phyloP scores from a whole-genome alignment of 2,113 vertebrate genomes.

The Amphiprion ocellaris region DNA sequence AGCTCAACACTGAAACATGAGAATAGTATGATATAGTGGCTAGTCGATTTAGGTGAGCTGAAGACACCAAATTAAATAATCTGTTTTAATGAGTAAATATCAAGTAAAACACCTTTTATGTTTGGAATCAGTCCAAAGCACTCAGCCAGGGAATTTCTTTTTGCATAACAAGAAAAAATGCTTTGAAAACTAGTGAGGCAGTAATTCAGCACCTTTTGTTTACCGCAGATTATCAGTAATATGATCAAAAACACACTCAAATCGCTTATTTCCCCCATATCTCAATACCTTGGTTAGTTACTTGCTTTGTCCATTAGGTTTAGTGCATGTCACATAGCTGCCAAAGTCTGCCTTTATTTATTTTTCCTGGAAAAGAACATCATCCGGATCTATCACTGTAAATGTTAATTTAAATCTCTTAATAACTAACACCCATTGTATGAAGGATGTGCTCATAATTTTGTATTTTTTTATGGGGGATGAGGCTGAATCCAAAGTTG shows the following conservation, averaged over 20 bases:
- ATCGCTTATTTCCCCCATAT: not conserved
- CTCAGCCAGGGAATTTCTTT: not conserved
- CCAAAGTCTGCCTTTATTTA: conserved; percentile 66
- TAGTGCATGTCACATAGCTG: conserved; percentile 36
- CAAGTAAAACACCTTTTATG: not conserved
- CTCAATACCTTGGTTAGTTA: not conserved
- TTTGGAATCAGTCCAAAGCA: not conserved
- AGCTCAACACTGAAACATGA: not conserved
- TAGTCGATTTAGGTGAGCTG: not conserved
- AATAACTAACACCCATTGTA: conserved; percentile 4
- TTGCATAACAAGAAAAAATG: not conserved
- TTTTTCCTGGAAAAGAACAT: conserved; percentile 49
- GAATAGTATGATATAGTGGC: not conserved
- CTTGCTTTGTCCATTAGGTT: not conserved
- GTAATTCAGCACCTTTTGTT: conserved; percentile 51
- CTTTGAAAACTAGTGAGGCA: conserved; percentile 10
- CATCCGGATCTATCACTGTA: conserved; percentile 53
- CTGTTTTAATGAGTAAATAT: not conserved
- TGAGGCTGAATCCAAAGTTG: conserved; percentile 25
- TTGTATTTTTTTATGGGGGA: not conserved
- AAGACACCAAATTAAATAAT: conserved; percentile 24
- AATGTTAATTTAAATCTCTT: conserved; percentile 48
- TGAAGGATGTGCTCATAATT: conserved; percentile 45
- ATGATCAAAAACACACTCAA: not conserved
- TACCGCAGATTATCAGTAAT: conserved; percentile 6